phyloP scores from a whole-genome alignment of 2,888 invertebrate species.

The Acleris emargana region DNA sequence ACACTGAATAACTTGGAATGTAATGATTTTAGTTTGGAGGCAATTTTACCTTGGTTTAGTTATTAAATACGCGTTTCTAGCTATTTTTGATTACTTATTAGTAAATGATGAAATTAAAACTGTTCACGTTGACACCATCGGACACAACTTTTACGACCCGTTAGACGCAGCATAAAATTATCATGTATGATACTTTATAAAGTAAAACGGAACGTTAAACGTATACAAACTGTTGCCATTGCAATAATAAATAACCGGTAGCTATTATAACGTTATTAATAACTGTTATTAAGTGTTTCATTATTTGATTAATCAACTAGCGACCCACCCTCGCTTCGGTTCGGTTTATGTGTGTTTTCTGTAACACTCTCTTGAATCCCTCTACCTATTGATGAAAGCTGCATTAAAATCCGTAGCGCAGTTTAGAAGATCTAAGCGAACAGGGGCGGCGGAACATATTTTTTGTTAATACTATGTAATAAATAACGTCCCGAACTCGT shows the following conservation, averaged over 20 bases:
- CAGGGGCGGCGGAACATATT: too few relatives aligned
- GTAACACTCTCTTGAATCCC: too few relatives aligned
- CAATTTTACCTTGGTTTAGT: constrained; percentile 55
- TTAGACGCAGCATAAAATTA: constrained; percentile 40
- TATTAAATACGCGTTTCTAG: constrained; percentile 45
- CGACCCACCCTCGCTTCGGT: too few relatives aligned
- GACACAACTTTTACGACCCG: constrained; percentile 52
- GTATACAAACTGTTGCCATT: constrained; percentile 23
- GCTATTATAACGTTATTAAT: neutral
- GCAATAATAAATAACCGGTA: constrained; percentile 7
- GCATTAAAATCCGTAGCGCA: too few relatives aligned
- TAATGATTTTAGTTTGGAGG: neutral
- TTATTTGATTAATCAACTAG: too few relatives aligned
- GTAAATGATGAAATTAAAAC: constrained; percentile 68
- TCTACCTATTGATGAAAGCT: too few relatives aligned
- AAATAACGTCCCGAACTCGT: too few relatives aligned
- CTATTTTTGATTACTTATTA: constrained; percentile 47
- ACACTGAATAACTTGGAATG: neutral
- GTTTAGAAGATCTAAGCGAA: too few relatives aligned
- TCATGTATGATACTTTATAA: neutral
- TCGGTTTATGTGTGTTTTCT: too few relatives aligned
- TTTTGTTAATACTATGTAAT: too few relatives aligned
- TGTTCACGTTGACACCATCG: constrained; percentile 73
- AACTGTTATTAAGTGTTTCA: neutral
- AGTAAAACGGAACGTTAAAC: constrained; percentile 29